Percentiles rank a stretch among this genome's conserved stretches.
These are phyloP conservation scores for Phalanger gymnotis DNA, from an alignment of 2,797 vertebrate genomes.

Conservation along the genomic window DNA sequence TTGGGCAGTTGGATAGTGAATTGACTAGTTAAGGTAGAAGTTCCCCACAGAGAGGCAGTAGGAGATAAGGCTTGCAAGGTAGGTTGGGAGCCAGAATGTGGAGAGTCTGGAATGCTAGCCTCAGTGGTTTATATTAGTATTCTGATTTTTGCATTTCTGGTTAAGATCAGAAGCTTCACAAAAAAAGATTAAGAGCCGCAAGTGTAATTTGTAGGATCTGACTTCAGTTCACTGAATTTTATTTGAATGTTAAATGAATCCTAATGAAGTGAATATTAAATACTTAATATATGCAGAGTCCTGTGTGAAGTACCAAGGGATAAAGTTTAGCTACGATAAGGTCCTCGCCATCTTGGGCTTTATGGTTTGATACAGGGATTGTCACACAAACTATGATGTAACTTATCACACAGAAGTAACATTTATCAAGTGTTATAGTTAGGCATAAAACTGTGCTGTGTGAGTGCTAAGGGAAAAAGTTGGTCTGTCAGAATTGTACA, in stretches of 20 bases:
- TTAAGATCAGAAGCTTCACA: neutral
- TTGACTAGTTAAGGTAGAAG: neutral
- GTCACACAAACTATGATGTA: neutral
- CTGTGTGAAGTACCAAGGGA: neutral
- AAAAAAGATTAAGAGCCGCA: neutral
- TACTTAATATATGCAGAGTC: neutral
- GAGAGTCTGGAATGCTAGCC: neutral
- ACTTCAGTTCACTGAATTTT: neutral
- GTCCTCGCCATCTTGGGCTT: neutral
- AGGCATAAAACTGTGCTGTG: neutral
- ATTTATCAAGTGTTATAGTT: neutral
- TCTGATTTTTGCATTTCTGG: neutral
- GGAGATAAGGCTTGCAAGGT: neutral
- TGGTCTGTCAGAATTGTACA: neutral
- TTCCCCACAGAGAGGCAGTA: neutral
- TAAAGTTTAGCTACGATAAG: neutral
- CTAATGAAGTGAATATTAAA: neutral
- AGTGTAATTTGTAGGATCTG: neutral
- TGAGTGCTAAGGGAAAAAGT: neutral
- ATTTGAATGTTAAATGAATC: too few species aligned
- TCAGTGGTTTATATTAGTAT: neutral
- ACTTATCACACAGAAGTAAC: neutral
- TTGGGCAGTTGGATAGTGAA: neutral
- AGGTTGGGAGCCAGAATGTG: neutral
- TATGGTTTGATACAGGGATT: neutral